Conservation (phyloP, 1,140 invertebrate genomes). For the Caerostris darwini region DNA sequence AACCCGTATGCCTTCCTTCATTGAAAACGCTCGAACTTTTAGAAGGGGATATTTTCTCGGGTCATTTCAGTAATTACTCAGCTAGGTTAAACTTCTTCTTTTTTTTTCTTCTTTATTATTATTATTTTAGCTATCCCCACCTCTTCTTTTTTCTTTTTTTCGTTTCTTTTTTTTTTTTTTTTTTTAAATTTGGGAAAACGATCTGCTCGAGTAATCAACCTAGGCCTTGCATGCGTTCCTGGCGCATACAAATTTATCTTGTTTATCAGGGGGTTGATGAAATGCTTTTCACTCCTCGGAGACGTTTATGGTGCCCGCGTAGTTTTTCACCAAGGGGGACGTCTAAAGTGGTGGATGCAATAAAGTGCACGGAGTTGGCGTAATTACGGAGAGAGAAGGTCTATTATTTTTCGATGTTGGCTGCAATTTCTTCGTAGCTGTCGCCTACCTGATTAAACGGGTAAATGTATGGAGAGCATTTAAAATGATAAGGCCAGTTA, state of each 20-base stretch:
- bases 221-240: conserved; percentile 17
- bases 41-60: conserved; percentile 35
- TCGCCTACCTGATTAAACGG: conserved; percentile 50
- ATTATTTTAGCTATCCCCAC: background rate
- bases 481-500: conserved; percentile 66
- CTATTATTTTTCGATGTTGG: conserved; percentile 65
- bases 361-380: conserved; percentile 62
- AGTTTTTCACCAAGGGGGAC: conserved; percentile 20
- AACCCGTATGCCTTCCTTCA: conserved; percentile 26
- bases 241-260: conserved; percentile 68
- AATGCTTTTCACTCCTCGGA: conserved; percentile 11
- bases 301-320: conserved; percentile 44
- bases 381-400: conserved; percentile 48
- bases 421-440: background rate
- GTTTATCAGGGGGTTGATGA: conserved; percentile 69
- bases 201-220: conserved; percentile 27
- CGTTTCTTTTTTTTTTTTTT: background rate
- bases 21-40: conserved; percentile 52
- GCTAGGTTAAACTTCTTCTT: conserved; percentile 46
- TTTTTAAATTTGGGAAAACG: background rate
- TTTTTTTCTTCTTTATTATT: background rate
- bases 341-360: conserved; percentile 55
- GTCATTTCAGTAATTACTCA: conserved; percentile 64
- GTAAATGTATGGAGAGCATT: conserved; percentile 63
- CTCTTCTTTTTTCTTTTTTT: background rate